These are phyloP conservation scores for Tyto alba DNA, from an alignment of 2,113 vertebrate species.

Conservation along the genomic window DNA sequence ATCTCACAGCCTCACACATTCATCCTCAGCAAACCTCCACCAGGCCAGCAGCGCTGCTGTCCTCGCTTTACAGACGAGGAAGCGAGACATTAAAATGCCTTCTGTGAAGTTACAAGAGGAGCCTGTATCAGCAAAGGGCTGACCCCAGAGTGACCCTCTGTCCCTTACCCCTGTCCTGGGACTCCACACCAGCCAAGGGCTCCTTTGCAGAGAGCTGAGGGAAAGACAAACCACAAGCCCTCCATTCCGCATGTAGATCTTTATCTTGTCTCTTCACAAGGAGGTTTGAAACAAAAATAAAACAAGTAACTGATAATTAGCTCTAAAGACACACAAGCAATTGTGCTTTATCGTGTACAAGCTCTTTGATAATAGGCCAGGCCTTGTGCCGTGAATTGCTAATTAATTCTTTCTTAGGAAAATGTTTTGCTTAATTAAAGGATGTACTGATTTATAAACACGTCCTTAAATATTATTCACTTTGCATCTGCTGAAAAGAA, in stretches of 20 bases:
- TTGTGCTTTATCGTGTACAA: constrained; percentile 57
- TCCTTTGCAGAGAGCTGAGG: neutral
- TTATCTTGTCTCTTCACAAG: neutral
- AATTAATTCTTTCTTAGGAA: constrained; percentile 74
- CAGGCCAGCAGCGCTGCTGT: neutral
- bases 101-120: neutral
- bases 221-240: neutral
- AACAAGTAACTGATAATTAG: constrained; percentile 68
- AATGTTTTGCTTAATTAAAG: constrained; percentile 80
- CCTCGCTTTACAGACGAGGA: neutral
- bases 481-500: constrained; percentile 50
- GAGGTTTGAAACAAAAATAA: constrained; percentile 55
- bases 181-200: fast-evolving
- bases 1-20: fast-evolving
- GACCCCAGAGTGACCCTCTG: fast-evolving
- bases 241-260: constrained; percentile 8
- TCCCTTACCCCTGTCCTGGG: neutral
- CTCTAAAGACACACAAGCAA: constrained; percentile 66
- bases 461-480: constrained; percentile 59
- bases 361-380: constrained; percentile 66
- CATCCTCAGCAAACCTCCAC: neutral
- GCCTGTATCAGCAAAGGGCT: neutral
- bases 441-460: constrained; percentile 73
- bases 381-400: constrained; percentile 66
- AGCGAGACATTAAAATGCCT: neutral